Conservation (phyloP, 2,888 invertebrate species). For the Myathropa florea region DNA sequence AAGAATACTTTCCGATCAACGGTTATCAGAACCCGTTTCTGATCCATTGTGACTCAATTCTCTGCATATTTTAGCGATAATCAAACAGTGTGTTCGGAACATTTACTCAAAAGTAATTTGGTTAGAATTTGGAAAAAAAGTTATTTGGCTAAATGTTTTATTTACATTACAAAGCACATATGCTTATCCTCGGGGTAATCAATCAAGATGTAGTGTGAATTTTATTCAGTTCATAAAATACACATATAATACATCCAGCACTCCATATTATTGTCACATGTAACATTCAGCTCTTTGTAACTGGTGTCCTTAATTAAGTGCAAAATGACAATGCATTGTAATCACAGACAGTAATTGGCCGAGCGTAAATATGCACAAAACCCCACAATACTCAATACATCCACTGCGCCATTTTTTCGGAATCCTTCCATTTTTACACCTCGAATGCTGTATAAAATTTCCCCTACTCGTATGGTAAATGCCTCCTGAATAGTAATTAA, state of each 20-base stretch:
- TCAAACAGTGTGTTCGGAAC: too few species aligned
- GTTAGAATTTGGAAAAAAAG: too few species aligned
- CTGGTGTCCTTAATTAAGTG: slow-evolving; percentile 36
- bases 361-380: background rate
- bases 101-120: too few species aligned
- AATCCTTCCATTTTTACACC: background rate
- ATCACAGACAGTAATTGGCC: slow-evolving; percentile 25
- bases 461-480: background rate
- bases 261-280: background rate
- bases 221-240: background rate
- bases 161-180: background rate
- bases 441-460: background rate
- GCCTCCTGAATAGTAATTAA: slow-evolving; percentile 14
- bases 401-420: background rate
- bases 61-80: too few species aligned
- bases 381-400: background rate
- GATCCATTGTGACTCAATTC: too few species aligned
- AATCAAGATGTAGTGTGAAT: background rate
- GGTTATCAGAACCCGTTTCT: too few species aligned
- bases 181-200: background rate
- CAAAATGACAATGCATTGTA: slow-evolving; percentile 32
- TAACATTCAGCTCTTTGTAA: background rate
- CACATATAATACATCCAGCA: background rate
- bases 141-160: too few species aligned
- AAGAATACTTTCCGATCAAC: too few species aligned